Evolutionary conservation across 2,113 vertebrate genomes (phyloP).

Genomic region (Solea solea): DNA sequence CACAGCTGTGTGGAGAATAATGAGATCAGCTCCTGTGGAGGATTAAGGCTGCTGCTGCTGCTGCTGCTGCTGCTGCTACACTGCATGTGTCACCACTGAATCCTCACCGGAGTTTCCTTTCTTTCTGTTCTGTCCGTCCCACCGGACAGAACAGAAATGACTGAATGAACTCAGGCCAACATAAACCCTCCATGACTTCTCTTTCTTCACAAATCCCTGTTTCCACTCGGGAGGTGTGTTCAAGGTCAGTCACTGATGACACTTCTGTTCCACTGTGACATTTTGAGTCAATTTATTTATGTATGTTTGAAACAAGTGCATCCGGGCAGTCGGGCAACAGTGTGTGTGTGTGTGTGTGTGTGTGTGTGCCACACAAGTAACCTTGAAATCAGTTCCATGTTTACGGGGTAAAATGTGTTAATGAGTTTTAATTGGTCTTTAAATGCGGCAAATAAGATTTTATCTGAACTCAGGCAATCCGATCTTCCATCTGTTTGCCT

Average conservation of each 20-base stretch:
- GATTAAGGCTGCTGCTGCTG: background rate
- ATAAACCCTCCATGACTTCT: too few species aligned
- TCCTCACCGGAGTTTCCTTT: background rate
- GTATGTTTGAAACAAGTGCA: too few species aligned
- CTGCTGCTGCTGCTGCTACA: background rate
- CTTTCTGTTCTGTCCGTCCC: background rate
- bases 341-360: too few species aligned
- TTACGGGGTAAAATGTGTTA: background rate
- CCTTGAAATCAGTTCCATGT: background rate
- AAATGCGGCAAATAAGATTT: background rate
- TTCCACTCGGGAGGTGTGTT: too few species aligned
- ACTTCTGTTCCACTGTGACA: too few species aligned
- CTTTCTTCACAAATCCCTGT: too few species aligned
- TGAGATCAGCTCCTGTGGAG: slow-evolving; percentile 7
- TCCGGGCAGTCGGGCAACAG: too few species aligned
- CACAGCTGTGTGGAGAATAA: slow-evolving; percentile 61
- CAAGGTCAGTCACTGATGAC: too few species aligned
- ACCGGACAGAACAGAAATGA: slow-evolving; percentile 2
- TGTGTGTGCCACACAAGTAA: background rate
- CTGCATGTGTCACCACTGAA: background rate
- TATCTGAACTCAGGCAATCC: background rate
- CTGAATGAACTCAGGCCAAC: background rate
- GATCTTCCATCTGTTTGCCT: background rate
- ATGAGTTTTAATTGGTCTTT: background rate
- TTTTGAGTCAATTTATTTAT: too few species aligned